Percentiles rank a stretch among this genome's conserved stretches.
Conservation (phyloP, 2,797 vertebrate species). For the Pangasius mekongensis region DNA sequence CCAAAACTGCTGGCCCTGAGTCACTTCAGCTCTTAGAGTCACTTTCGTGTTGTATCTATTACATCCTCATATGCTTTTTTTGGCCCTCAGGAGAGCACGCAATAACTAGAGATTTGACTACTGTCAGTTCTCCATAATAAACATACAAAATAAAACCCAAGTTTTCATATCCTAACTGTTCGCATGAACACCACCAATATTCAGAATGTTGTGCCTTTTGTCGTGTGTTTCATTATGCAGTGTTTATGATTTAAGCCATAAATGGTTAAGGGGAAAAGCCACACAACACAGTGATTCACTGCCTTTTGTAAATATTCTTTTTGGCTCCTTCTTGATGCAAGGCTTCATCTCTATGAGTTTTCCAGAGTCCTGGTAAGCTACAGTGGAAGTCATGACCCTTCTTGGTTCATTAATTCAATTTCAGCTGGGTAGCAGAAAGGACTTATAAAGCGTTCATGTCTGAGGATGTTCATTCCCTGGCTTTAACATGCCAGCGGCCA, state of each 20-base stretch:
- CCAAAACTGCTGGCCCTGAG: background rate
- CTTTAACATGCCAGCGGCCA: background rate
- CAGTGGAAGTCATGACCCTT: constrained; percentile 47
- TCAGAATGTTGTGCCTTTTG: constrained; percentile 61
- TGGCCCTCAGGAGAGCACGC: background rate
- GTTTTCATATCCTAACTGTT: constrained; percentile 43
- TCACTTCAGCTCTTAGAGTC: constrained; percentile 23
- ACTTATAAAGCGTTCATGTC: constrained; percentile 43
- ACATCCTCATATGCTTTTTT: constrained; percentile 23
- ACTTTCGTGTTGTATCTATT: constrained; percentile 28
- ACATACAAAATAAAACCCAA: constrained; percentile 47
- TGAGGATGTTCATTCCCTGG: background rate
- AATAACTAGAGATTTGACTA: constrained; percentile 30
- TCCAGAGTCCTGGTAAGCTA: constrained; percentile 73
- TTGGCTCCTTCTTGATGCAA: constrained; percentile 74
- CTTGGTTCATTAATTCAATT: constrained; percentile 59
- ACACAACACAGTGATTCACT: constrained; percentile 78
- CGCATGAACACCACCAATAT: constrained; percentile 50
- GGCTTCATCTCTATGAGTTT: constrained; percentile 75
- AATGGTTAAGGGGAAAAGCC: constrained; percentile 74
- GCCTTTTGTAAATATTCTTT: constrained; percentile 85
- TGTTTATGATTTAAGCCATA: constrained; percentile 64
- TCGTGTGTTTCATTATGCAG: constrained; percentile 62
- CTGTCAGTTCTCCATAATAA: constrained; percentile 28
- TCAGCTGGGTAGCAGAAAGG: constrained; percentile 44